Evolutionary conservation across 2,113 vertebrate species (phyloP), one percentile per base, ranked within the genome.

Genomic region (Leucosticte australis): DNA sequence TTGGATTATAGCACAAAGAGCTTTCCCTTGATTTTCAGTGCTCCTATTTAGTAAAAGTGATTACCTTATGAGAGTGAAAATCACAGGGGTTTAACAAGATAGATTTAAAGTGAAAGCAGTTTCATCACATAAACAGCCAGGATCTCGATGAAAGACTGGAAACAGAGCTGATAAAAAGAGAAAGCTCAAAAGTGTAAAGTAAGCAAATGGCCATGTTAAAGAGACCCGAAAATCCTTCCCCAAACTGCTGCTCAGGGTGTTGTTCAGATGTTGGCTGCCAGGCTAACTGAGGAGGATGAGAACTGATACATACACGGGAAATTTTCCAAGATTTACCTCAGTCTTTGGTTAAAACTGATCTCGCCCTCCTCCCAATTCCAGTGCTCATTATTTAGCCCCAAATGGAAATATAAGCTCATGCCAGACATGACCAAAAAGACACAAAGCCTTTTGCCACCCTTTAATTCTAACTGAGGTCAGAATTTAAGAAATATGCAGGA

Each of bases 321-420:
- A n/a, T 44, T 47, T 94, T 63, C 4, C 1, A 37, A 78, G 15
- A 31, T 62, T 80, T 69, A 62, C 17, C 22, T 56, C 39, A 22
- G 18, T 41, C 33, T 69, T 57, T 41, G 21, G 4, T 30, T 35
- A 50, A 53, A 27, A 33, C 0, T 55, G 41, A 39, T 63, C 55
- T 70, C 0, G 0, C 10, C 18, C 37, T 70, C 2, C 4, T 7
- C 11, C 11, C 8, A 10, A 1, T 74, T 63, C n/a, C 42, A 49
- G 8, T 11, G 37, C 6, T 44, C 2, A 1, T 47, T 65, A 10
- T n/a, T 75, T 68, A 76, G 7, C 7, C n/a, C 7, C 13, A 57
- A 44, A 50, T 9, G 10, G 18, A 79, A 8, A 21, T 4, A 15
- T 0, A 67, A 57, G 3, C 7, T 50, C 18, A 39, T 28, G 14